Evolutionary conservation across 1,140 invertebrate species (phyloP).

Genomic region (Delia radicum): DNA sequence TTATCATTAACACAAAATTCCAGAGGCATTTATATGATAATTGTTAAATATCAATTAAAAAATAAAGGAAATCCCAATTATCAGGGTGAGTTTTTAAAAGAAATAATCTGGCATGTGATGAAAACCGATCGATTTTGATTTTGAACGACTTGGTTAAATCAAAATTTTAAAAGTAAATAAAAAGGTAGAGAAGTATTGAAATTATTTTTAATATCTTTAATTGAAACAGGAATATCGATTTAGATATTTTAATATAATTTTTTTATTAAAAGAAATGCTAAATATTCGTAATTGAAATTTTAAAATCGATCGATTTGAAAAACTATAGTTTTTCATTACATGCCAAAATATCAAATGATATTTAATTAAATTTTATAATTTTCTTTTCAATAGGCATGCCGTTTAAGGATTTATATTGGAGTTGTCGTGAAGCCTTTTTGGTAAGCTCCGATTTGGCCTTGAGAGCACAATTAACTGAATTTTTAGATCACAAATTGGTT

Average conservation of each 20-base stretch:
- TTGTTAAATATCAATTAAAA: constrained; percentile 78
- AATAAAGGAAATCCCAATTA: constrained; percentile 71
- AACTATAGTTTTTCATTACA: too few species aligned
- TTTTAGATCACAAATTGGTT: constrained; percentile 89
- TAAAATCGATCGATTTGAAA: too few species aligned
- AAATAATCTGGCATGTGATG: too few species aligned
- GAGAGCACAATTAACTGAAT: constrained; percentile 87
- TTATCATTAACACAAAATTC: constrained; percentile 85
- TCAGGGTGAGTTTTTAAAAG: constrained; percentile 65
- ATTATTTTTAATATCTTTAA: too few species aligned
- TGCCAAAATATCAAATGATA: background rate
- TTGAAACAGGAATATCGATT: too few species aligned
- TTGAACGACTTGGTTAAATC: too few species aligned
- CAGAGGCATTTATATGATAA: constrained; percentile 79
- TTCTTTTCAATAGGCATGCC: constrained; percentile 69
- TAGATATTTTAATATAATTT: too few species aligned
- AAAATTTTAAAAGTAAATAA: too few species aligned
- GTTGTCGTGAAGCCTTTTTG: constrained; percentile 81
- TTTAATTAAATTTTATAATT: constrained; percentile 3
- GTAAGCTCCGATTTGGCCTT: constrained; percentile 88
- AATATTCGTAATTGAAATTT: too few species aligned
- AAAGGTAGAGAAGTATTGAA: too few species aligned
- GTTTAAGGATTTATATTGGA: constrained; percentile 82
- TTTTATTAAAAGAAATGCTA: too few species aligned
- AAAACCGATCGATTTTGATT: too few species aligned